Conservation (phyloP, 1,140 invertebrate species). For the Caligus rogercresseyi region DNA sequence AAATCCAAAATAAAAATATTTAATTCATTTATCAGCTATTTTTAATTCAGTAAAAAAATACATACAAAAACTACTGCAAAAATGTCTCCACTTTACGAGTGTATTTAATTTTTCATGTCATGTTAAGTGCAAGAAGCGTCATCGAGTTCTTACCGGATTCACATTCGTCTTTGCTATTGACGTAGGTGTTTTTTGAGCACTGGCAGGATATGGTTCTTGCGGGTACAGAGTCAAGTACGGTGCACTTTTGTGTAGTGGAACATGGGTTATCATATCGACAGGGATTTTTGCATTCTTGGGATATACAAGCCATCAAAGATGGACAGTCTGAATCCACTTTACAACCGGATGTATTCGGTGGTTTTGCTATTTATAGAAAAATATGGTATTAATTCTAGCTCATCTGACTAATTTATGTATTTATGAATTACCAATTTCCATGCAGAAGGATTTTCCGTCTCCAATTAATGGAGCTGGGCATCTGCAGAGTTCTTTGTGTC, state of each 20-base stretch:
- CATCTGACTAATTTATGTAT: no score
- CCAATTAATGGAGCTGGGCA: constrained; percentile 11
- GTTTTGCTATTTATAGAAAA: constrained; percentile 38
- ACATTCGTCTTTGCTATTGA: not conserved
- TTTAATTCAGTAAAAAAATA: no score
- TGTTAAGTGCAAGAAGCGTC: no score
- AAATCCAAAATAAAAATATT: not conserved
- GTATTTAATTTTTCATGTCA: no score
- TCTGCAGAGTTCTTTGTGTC: not conserved
- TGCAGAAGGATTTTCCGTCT: constrained; percentile 2
- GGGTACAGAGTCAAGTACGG: constrained; percentile 55
- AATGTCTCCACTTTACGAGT: no score
- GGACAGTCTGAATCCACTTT: constrained; percentile 23
- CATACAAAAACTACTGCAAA: no score
- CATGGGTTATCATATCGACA: constrained; percentile 24
- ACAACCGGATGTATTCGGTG: constrained; percentile 42
- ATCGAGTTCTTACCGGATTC: not conserved
- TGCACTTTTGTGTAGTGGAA: constrained; percentile 34
- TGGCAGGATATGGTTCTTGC: constrained; percentile 51
- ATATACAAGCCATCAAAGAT: constrained; percentile 22
- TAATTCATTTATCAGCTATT: no score
- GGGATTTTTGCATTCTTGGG: constrained; percentile 23
- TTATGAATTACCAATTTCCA: not conserved
- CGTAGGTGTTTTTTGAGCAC: not conserved
- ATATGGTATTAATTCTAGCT: no score